Percentiles rank a stretch among this genome's conserved stretches.
Conservation (phyloP, 2,888 invertebrate genomes). For the Barypeithes pellucidus region DNA sequence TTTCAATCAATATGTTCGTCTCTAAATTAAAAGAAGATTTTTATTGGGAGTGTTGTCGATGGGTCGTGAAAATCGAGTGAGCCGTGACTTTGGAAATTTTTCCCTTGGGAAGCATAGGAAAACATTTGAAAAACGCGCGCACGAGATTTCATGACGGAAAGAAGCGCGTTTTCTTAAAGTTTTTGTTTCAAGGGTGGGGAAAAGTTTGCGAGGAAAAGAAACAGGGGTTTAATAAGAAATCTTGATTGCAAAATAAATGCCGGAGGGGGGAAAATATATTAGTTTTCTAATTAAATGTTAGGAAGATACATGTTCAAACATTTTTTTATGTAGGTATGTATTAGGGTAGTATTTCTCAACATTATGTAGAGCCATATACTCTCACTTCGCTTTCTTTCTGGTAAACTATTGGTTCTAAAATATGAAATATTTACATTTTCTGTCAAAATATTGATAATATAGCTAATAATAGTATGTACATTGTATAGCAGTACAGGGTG, state of each 20-base stretch:
- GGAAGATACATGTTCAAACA: not conserved
- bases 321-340: constrained; percentile 8
- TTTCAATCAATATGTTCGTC: constrained; percentile 42
- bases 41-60: constrained; percentile 41
- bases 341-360: too few relatives aligned
- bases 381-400: too few relatives aligned
- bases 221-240: constrained; percentile 16
- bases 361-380: too few relatives aligned
- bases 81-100: constrained; percentile 49
- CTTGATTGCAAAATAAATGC: constrained; percentile 15
- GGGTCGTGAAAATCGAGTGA: constrained; percentile 50
- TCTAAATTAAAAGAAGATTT: constrained; percentile 43
- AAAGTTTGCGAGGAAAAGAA: constrained; percentile 32
- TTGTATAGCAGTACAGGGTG: too few relatives aligned
- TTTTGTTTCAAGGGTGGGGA: constrained; percentile 35
- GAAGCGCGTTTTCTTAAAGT: constrained; percentile 37
- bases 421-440: too few relatives aligned
- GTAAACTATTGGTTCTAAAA: too few relatives aligned
- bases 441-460: too few relatives aligned
- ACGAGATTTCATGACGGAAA: constrained; percentile 23
- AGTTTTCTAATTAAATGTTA: constrained; percentile 1
- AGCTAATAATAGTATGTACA: too few relatives aligned
- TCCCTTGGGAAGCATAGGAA: constrained; percentile 46
- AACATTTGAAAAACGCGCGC: constrained; percentile 53
- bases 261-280: not conserved